Base-by-base conservation (phyloP, 1,140 invertebrate species). In the Chironomus tepperi region DNA sequence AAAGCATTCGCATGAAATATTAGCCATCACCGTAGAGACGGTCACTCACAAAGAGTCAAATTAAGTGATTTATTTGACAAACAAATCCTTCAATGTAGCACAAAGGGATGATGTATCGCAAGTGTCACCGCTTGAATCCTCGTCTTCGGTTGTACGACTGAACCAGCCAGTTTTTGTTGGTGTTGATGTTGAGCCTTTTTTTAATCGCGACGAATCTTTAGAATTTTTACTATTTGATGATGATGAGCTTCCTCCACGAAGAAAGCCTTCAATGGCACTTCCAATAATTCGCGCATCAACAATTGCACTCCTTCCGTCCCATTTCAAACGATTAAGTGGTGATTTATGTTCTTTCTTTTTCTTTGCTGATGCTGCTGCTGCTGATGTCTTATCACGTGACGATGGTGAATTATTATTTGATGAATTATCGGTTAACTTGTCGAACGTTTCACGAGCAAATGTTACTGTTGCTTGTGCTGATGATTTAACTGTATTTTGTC, bases 71-170 rank as follows among this genome's bases (percentile, higher is more conserved):
- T 88, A 91, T 85, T 91, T 91, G 43, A 92, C 91, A 81, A 94
- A 93, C 7, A 94, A 86, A 80, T 93, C 91, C 81, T 93, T 93
- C 10, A 94, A 83, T 9, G 91, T 91, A 47, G 91, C 89, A 81
- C 91, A 93, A 73, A 93, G 85, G 12, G 89, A 90, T 15, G 88
- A 88, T 19, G 88, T 86, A 75, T 93, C 91, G 82, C 90, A 92
- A 9, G 89, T 86, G 75, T 91, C 89, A 21, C 84, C 81, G 3
- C 86, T 83, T 12, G 89, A 89, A 43, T 90, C 88, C 57, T 89
- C 88, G 9, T 89, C 87, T 42, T 70, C 77, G 77, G 77, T 81
- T 82, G 34, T 80, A 77, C 16, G 81, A 80, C 78, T 80, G 80
- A 74, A 75, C 9, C 74, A 79, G 34, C 78, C 75, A 10, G 76